Conservation (phyloP, 2,113 vertebrate species). For the Phyllopteryx taeniolatus region DNA sequence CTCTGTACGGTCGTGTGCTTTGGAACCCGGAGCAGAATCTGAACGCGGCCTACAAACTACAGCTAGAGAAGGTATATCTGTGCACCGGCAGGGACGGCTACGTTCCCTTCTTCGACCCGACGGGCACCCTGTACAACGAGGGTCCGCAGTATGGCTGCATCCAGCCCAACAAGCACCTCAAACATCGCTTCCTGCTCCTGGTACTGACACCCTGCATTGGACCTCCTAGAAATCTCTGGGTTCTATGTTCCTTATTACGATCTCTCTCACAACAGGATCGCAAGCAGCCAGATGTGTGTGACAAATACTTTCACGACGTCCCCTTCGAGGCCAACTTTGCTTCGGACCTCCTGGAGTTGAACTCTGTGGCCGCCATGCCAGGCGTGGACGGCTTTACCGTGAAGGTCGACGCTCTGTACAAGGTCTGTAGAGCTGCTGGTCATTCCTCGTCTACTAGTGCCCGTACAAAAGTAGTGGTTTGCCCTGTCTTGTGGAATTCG, state of each 20-base stretch:
- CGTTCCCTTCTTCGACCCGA: slow-evolving; percentile 96
- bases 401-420: slow-evolving; percentile 96
- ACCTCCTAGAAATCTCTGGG: background rate
- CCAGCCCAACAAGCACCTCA: slow-evolving; percentile 92
- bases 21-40: slow-evolving; percentile 97
- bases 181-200: slow-evolving; percentile 93
- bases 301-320: slow-evolving; percentile 90
- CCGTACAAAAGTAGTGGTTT: too few relatives aligned
- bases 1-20: slow-evolving; percentile 88
- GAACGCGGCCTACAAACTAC: slow-evolving; percentile 88
- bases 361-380: slow-evolving; percentile 81
- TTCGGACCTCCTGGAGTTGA: slow-evolving; percentile 82
- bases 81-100: slow-evolving; percentile 93
- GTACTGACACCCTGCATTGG: slow-evolving; percentile 55
- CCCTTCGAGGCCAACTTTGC: slow-evolving; percentile 93
- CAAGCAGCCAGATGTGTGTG: slow-evolving; percentile 88
- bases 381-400: slow-evolving; percentile 95
- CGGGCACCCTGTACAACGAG: slow-evolving; percentile 92
- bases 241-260: background rate
- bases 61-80: slow-evolving; percentile 96
- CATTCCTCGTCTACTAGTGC: too few relatives aligned
- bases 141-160: slow-evolving; percentile 97
- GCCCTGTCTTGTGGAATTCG: too few relatives aligned
- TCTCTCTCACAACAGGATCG: slow-evolving; percentile 77
- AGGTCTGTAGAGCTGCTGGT: slow-evolving; percentile 70